Percentiles rank a stretch among this genome's conserved stretches.
Evolutionary conservation across 2,888 invertebrate genomes (phyloP).

Genomic region (Altica lythri): DNA sequence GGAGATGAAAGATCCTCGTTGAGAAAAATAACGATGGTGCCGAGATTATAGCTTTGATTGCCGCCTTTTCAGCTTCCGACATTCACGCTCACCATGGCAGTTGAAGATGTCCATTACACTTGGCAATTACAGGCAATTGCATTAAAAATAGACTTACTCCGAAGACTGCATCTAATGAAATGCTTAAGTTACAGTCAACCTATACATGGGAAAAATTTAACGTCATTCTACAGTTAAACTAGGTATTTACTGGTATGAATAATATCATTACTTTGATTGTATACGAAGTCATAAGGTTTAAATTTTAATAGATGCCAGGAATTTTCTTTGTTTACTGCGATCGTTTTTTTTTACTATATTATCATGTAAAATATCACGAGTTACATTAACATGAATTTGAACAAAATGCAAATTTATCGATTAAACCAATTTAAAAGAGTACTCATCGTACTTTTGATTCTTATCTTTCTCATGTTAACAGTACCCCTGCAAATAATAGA

Average conservation of each 20-base stretch:
- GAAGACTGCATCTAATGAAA: constrained; percentile 41
- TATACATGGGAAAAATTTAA: constrained; percentile 36
- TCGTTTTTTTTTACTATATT: neutral
- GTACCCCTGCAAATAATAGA: constrained; percentile 19
- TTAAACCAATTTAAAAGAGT: constrained; percentile 18
- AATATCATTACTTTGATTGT: constrained; percentile 32
- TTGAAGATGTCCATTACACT: constrained; percentile 50
- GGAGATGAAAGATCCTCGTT: constrained; percentile 34
- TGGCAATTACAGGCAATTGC: constrained; percentile 47
- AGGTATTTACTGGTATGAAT: constrained; percentile 28
- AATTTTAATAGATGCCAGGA: constrained; percentile 4
- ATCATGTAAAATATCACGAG: constrained; percentile 12
- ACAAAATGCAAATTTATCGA: constrained; percentile 23
- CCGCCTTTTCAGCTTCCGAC: constrained; percentile 52
- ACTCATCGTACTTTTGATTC: constrained; percentile 20
- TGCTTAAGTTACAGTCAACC: constrained; percentile 38
- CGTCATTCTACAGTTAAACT: constrained; percentile 33
- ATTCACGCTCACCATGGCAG: constrained; percentile 49
- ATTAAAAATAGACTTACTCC: constrained; percentile 45
- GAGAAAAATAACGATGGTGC: constrained; percentile 41
- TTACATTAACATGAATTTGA: neutral
- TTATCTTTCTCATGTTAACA: constrained; percentile 13
- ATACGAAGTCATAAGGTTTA: constrained; percentile 26
- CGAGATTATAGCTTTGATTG: constrained; percentile 47
- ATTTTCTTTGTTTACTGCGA: constrained; percentile 3